Conservation (phyloP, 2,888 invertebrate species). For the Altica lythri region DNA sequence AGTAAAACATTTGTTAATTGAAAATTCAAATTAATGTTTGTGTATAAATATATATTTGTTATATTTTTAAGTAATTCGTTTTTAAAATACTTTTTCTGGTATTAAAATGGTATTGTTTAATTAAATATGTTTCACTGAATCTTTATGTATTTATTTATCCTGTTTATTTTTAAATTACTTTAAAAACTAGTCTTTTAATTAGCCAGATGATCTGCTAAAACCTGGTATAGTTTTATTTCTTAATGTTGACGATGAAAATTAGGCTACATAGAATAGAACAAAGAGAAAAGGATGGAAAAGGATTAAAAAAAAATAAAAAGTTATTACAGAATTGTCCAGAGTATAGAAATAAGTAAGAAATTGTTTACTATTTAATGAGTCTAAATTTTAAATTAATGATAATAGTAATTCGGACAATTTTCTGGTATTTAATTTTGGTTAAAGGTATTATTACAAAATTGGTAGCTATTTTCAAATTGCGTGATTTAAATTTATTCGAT, state of each 20-base stretch:
- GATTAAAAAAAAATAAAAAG: neutral
- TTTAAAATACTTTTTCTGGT: too few relatives aligned
- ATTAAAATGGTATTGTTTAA: too few relatives aligned
- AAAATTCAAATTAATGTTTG: too few relatives aligned
- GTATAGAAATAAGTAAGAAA: conserved; percentile 1
- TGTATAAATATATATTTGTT: too few relatives aligned
- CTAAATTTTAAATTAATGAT: neutral
- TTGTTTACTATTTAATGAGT: neutral
- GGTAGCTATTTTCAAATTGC: neutral
- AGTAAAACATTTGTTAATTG: too few relatives aligned
- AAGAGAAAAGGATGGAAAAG: conserved; percentile 47
- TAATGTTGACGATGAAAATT: conserved; percentile 54
- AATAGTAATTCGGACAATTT: neutral
- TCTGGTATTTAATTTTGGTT: neutral
- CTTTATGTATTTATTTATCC: too few relatives aligned
- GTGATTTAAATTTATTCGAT: neutral
- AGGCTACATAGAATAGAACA: too few relatives aligned
- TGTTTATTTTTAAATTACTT: too few relatives aligned
- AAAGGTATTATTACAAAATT: neutral
- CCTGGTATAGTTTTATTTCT: conserved; percentile 56
- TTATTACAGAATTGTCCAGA: neutral
- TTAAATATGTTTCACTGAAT: too few relatives aligned
- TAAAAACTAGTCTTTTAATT: too few relatives aligned
- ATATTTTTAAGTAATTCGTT: too few relatives aligned
- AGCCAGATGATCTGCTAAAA: conserved; percentile 57